A percentile compares a stretch with the other conserved stretches of the same genome.
Evolutionary conservation across 2,797 vertebrate genomes (phyloP).

Genomic region (Thaleichthys pacificus): DNA sequence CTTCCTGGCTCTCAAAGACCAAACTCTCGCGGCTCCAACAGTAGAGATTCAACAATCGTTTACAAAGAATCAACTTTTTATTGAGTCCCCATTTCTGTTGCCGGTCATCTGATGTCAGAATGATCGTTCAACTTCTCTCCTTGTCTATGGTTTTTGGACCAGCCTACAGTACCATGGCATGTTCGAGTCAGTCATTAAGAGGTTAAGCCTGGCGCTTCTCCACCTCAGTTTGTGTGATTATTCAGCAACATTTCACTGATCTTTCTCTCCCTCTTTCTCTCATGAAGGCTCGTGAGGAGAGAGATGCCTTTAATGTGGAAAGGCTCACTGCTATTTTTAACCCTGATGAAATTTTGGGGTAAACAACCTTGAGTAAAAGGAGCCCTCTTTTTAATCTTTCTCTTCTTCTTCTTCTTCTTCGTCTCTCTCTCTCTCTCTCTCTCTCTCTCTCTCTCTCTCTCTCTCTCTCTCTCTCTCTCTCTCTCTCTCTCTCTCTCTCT

Average conservation of each 20-base stretch:
- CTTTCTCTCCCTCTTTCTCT: conserved; percentile 2
- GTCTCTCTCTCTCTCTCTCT: background rate
- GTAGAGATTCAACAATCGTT: conserved; percentile 18
- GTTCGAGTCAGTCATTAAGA: too few relatives aligned
- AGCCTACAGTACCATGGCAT: background rate
- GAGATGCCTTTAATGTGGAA: conserved; percentile 18
- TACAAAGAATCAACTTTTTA: conserved; percentile 27
- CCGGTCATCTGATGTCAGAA: background rate
- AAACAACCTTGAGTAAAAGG: conserved; percentile 14
- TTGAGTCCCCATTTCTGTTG: background rate
- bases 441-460: background rate
- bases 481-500: background rate
- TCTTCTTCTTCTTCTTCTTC: background rate
- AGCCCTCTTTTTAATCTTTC: conserved; percentile 3
- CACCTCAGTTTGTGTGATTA: background rate
- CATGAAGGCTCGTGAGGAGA: conserved; percentile 9
- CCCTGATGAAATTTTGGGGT: conserved; percentile 9
- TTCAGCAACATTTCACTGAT: conserved; percentile 5
- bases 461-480: background rate
- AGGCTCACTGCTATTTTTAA: conserved; percentile 18
- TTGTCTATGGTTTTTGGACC: background rate
- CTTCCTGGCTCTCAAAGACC: conserved; percentile 63
- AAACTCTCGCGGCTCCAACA: conserved; percentile 13
- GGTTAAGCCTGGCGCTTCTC: background rate
- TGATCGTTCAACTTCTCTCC: too few relatives aligned